Percentiles rank a stretch among this genome's conserved stretches.
These are phyloP conservation scores for Neoarius graeffei DNA, from an alignment of 2,113 vertebrate genomes.

Conservation along the genomic window DNA sequence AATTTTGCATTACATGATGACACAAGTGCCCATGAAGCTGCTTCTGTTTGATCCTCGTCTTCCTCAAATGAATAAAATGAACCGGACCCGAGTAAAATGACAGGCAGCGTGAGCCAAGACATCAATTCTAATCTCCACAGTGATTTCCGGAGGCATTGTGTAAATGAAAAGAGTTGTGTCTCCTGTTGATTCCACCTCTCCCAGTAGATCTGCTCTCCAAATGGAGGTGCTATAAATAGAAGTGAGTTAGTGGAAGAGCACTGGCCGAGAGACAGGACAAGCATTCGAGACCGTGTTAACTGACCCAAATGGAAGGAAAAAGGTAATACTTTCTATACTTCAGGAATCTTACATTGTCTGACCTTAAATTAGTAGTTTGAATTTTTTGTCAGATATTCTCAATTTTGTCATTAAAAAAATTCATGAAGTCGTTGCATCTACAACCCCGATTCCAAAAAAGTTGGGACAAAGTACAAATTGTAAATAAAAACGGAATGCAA, in stretches of 20 bases:
- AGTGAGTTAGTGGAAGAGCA: conserved; percentile 6
- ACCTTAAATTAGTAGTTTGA: no score
- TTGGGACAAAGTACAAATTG: no score
- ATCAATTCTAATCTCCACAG: conserved; percentile 47
- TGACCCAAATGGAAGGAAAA: conserved; percentile 27
- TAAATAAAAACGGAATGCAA: no score
- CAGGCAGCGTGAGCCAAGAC: background rate
- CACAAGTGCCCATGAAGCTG: background rate
- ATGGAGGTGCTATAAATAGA: conserved; percentile 53
- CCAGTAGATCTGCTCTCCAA: conserved; percentile 36
- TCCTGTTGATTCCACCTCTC: conserved; percentile 45
- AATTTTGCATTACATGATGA: background rate
- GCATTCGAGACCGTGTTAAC: background rate
- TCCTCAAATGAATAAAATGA: background rate
- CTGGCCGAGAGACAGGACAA: background rate
- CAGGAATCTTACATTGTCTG: no score
- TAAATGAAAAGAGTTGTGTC: conserved; percentile 60
- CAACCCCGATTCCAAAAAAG: no score
- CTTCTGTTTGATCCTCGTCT: conserved; percentile 15
- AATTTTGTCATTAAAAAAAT: no score
- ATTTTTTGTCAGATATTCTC: no score
- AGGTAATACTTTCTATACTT: background rate
- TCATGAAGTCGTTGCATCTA: no score
- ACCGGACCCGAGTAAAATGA: background rate
- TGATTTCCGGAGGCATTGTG: conserved; percentile 51